These are phyloP conservation scores for Ostrea denselamellosa DNA, from an alignment of 1,140 invertebrate species.

Conservation along the genomic window DNA sequence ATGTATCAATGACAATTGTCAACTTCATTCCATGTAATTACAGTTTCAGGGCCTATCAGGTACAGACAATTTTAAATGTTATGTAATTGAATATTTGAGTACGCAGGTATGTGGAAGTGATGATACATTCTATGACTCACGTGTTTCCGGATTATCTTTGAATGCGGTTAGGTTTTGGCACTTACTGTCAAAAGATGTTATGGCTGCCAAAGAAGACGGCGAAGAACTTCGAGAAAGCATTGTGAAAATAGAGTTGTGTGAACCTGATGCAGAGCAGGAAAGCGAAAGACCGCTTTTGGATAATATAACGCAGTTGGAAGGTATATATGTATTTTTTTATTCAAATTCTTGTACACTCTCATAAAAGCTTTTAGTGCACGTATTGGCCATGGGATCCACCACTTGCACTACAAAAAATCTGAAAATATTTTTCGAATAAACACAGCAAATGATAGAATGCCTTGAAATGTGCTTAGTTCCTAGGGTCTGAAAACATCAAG, in stretches of 20 bases:
- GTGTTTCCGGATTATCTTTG: conserved; percentile 28
- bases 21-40: too few relatives aligned
- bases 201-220: neutral
- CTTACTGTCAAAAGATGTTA: neutral
- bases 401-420: neutral
- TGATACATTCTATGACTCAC: conserved; percentile 20
- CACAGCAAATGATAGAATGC: too few relatives aligned
- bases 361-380: neutral
- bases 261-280: neutral
- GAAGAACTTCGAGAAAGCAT: neutral
- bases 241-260: neutral
- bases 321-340: neutral
- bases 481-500: too few relatives aligned
- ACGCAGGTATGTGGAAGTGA: conserved; percentile 31
- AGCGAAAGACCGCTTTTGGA: neutral
- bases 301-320: neutral
- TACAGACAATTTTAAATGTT: neutral
- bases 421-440: too few relatives aligned
- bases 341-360: too few relatives aligned
- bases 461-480: too few relatives aligned
- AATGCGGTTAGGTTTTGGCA: conserved; percentile 10
- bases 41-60: too few relatives aligned
- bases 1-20: too few relatives aligned
- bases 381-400: neutral
- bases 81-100: neutral